These are phyloP conservation scores for Halcyon smyrnensis DNA, from an alignment of 2,797 vertebrate genomes.

Conservation along the genomic window DNA sequence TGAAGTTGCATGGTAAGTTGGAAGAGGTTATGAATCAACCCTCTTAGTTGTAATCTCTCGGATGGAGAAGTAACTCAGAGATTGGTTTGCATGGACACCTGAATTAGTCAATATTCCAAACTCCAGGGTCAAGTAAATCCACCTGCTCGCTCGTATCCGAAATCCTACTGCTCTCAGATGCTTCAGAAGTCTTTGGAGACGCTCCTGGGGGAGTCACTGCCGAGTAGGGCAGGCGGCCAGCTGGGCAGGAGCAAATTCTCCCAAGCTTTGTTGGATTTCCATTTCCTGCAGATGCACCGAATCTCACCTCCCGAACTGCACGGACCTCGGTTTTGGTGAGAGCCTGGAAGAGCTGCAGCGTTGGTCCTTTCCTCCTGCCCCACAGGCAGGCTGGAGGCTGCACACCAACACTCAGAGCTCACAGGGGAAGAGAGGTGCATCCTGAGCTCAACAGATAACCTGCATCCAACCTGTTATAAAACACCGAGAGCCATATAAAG, in stretches of 20 bases:
- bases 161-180: background rate
- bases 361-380: background rate
- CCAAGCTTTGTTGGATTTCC: background rate
- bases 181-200: background rate
- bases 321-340: background rate
- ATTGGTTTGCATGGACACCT: background rate
- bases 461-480: background rate
- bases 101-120: background rate
- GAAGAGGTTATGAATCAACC: background rate
- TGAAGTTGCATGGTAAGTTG: background rate
- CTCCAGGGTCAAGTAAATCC: background rate
- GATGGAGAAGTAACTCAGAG: background rate
- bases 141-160: background rate
- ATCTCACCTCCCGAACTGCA: background rate
- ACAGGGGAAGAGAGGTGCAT: too few species aligned
- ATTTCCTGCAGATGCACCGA: background rate
- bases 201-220: background rate
- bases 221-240: background rate
- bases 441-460: background rate
- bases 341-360: background rate
- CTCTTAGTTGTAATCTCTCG: too few species aligned
- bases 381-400: too few species aligned
- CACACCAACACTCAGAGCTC: background rate
- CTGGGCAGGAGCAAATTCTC: background rate
- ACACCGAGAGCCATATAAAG: fast-evolving